Evolutionary conservation across 2,113 vertebrate genomes (phyloP), one percentile per base, ranked within the genome.

Genomic region (Ancistrus triradiatus): DNA sequence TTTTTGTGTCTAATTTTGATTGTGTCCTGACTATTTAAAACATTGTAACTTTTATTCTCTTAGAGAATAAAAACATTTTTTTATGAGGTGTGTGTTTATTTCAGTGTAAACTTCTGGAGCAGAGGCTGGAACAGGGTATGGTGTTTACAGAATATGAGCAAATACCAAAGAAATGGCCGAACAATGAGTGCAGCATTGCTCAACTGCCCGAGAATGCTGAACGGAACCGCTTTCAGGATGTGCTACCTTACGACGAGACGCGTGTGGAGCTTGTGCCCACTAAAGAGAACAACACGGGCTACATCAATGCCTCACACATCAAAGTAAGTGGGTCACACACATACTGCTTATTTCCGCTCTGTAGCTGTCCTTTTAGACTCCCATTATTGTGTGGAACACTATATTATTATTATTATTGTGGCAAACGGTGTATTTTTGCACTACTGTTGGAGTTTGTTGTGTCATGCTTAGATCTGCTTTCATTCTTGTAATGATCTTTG

Each of bases 221-320:
- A 46, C 87, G 94, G 51, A 99, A 99, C 75, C 86, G 96, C 2
- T 98, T 98, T 82, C 92, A 93, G 35, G 96, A 99, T 0, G 94
- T 97, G 5, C 89, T 99, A 69, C 96, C 96, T 1, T 98, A 98
- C 0, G 94, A 99, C 4, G 88, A 91, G 7, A 90, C 89, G 7
- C 87, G 95, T 1, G 94, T 99, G 69, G 96, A 98, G 80, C 80
- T 99, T 72, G 92, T 98, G 46, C 96, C 96, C 71, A 99, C 95
- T 48, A 98, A 98, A 79, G 96, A 99, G 68, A 99, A 99, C 77
- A 98, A 97, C 76, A 99, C 94, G 0, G 96, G 96, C 19, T 99
- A 99, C 81, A 95, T 99, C 82, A 99, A 99, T 0, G 96, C 95
- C 0, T 99, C 95, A 0, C 94, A 98, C 56, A 81, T 99, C 46